Base-by-base conservation (phyloP, 64 coral and sea anemone species). In the Pocillopora damicornis region DNA sequence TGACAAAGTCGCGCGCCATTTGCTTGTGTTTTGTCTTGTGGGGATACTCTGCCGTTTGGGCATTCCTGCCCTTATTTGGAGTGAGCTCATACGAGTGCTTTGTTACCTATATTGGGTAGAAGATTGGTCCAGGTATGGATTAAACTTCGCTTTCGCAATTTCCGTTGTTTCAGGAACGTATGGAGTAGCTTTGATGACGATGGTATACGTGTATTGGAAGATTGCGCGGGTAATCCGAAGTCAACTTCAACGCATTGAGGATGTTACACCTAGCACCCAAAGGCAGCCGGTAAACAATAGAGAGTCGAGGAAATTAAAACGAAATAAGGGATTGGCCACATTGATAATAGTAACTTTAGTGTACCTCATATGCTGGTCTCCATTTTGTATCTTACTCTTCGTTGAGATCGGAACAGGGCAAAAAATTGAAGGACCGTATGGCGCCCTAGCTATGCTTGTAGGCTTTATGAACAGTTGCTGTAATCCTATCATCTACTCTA, bases 71-170 rank as follows among this genome's bases (percentile, higher is more conserved):
- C 9, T 73, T 94, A 60, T 16, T 94, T 15, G 93, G 93, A 3
- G 84, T 94, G 14, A 94, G 93, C 38, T 94, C 93, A 0, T 94
- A 94, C 45, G 93, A 94, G n/a, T 94, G 88, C 37, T 94, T 94
- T 34, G 90, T 94, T 30, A 63, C 75, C 30, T 94, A 94, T 16
- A 91, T 94, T 13, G 93, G 88, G 60, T 59, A 8, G 61, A 91
- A 10, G 88, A 94, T 42, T 94, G 93, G 93, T 90, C 93, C 3
- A 81, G 75, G 30, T 30, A 87, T 15, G 78, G 93, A 6, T 73
- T 88, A 60, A 94, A 91, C 81, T 91, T 94, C 71, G 78, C 71
- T 23, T 94, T 94, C 59, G 89, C 93, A 1, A 91, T 91, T 42
- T 94, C 93, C 36, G 93, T 94, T 16, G 93, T 94, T 15, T 87